Evolutionary conservation across 2,797 vertebrate species (phyloP).

Genomic region (Fundulus diaphanus): DNA sequence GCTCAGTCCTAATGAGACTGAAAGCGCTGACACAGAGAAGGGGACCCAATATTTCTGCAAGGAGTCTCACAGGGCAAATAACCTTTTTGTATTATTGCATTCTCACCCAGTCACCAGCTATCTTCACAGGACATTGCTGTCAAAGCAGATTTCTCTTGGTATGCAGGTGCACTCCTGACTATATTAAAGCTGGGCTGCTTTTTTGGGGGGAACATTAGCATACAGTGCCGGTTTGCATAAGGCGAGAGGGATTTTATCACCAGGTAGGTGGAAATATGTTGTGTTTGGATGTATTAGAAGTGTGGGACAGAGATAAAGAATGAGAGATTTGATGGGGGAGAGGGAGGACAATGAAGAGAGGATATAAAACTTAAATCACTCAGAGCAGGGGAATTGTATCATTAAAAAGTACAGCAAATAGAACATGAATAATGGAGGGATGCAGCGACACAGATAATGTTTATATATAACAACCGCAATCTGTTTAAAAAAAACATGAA

Average conservation of each 20-base stretch:
- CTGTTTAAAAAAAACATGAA: no score
- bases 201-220: conserved; percentile 56
- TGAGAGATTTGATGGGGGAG: conserved; percentile 15
- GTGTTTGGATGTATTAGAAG: conserved; percentile 39
- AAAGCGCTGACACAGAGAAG: conserved; percentile 62
- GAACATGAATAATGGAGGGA: conserved; percentile 18
- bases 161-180: conserved; percentile 51
- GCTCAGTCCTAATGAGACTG: conserved; percentile 64
- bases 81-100: conserved; percentile 71
- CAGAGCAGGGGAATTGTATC: conserved; percentile 19
- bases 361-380: conserved; percentile 40
- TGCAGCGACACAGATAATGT: not conserved
- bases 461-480: not conserved
- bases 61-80: conserved; percentile 63
- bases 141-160: conserved; percentile 65
- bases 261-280: conserved; percentile 45
- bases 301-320: conserved; percentile 1
- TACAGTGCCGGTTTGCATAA: conserved; percentile 39
- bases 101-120: conserved; percentile 55
- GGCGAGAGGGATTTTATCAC: conserved; percentile 56
- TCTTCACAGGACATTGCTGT: conserved; percentile 66
- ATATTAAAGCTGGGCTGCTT: conserved; percentile 58
- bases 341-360: conserved; percentile 23
- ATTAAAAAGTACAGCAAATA: conserved; percentile 31
- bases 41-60: conserved; percentile 53